Conservation (phyloP, 2,888 invertebrate species). For the Sinodicranocentrus sp. region DNA sequence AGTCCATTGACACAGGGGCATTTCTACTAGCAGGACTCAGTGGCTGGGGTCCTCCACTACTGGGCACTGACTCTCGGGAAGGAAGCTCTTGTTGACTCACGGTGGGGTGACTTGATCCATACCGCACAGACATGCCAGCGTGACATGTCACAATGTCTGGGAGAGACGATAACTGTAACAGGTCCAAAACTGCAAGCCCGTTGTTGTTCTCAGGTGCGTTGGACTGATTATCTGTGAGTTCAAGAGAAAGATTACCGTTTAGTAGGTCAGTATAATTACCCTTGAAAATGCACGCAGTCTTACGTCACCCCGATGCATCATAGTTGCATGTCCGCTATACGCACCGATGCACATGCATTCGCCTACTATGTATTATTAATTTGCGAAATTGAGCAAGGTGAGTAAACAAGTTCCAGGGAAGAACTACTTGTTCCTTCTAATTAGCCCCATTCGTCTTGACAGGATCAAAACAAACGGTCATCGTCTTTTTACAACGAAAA, state of each 20-base stretch:
- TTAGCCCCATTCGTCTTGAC: background rate
- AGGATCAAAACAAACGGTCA: background rate
- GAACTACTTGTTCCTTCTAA: no score
- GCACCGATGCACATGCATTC: background rate
- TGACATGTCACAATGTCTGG: constrained; percentile 69
- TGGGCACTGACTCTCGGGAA: background rate
- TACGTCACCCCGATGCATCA: constrained; percentile 13
- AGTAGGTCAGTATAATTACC: no score
- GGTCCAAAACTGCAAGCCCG: constrained; percentile 20
- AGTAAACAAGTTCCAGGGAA: constrained; percentile 11
- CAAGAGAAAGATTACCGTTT: no score
- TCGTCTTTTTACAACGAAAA: background rate
- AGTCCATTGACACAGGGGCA: constrained; percentile 7
- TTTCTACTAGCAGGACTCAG: background rate
- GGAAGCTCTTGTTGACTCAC: constrained; percentile 1
- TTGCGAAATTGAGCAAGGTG: background rate
- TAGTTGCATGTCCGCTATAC: background rate
- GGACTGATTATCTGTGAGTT: constrained; percentile 25
- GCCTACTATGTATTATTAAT: background rate
- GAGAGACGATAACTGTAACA: constrained; percentile 30
- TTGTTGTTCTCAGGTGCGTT: background rate
- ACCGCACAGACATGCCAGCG: constrained; percentile 54
- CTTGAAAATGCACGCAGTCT: background rate
- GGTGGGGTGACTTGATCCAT: constrained; percentile 23
- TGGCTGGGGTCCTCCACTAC: constrained; percentile 9